A percentile compares a stretch with the other conserved stretches of the same genome.
Conservation (phyloP, 2,113 vertebrate genomes). For the Caloenas nicobarica region DNA sequence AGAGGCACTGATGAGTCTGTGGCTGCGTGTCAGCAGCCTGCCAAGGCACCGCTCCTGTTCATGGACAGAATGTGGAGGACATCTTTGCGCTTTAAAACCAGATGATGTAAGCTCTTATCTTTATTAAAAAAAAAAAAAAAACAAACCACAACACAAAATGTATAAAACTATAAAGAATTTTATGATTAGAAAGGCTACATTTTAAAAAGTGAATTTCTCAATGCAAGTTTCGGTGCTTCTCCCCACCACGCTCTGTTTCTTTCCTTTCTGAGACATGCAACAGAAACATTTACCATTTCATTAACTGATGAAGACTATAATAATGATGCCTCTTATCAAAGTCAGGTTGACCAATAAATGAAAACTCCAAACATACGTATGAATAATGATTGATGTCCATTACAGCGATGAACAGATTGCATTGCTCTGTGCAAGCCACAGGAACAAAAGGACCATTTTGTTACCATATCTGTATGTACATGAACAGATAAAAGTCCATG, state of each 20-base stretch:
- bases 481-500: neutral
- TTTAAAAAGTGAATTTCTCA: neutral
- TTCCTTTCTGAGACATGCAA: neutral
- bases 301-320: neutral
- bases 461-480: neutral
- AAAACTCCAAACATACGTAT: neutral
- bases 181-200: neutral
- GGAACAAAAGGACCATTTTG: constrained; percentile 19
- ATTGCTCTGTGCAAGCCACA: neutral
- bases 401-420: neutral
- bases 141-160: too few species aligned
- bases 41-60: neutral
- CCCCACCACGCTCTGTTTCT: neutral
- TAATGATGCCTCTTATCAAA: constrained; percentile 21
- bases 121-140: neutral
- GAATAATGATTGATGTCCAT: neutral
- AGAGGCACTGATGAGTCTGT: neutral
- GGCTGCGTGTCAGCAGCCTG: accelerated
- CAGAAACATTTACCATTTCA: constrained; percentile 43
- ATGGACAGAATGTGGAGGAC: neutral
- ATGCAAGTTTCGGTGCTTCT: neutral
- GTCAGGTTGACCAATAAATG: constrained; percentile 22
- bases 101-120: neutral
- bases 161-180: neutral
- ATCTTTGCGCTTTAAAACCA: neutral